Percentiles rank a stretch among this genome's conserved stretches.
These are phyloP conservation scores for Catocala fraxini DNA, from an alignment of 2,888 invertebrate genomes.

Conservation along the genomic window DNA sequence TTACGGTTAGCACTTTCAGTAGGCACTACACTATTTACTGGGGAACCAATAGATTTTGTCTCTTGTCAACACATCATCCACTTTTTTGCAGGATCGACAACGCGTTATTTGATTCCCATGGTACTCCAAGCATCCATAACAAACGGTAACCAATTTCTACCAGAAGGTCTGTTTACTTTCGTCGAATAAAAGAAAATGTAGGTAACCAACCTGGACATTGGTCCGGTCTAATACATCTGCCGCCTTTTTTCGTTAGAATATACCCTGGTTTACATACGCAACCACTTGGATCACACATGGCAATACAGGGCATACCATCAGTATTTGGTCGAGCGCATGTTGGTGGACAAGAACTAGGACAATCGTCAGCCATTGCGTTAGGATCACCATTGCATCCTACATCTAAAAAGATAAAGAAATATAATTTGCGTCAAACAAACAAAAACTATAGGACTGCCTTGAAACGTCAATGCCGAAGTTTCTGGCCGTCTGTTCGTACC, in stretches of 20 bases:
- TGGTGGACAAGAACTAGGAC: constrained; percentile 11
- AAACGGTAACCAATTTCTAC: too few relatives aligned
- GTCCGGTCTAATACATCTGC: constrained; percentile 1
- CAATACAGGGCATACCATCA: constrained; percentile 9
- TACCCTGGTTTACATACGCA: constrained; percentile 23
- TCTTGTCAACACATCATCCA: too few relatives aligned
- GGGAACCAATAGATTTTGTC: too few relatives aligned
- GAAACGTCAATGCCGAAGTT: too few relatives aligned
- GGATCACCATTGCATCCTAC: constrained; percentile 1
- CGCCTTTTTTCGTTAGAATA: background rate
- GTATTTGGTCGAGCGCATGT: constrained; percentile 8
- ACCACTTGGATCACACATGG: constrained; percentile 6
- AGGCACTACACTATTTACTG: too few relatives aligned
- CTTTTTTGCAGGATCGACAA: too few relatives aligned
- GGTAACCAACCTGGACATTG: constrained; percentile 6
- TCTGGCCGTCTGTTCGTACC: too few relatives aligned
- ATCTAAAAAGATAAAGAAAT: background rate
- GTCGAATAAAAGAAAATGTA: background rate
- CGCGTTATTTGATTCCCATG: too few relatives aligned
- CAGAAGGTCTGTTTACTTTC: too few relatives aligned
- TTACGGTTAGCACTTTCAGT: too few relatives aligned
- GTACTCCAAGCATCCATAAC: too few relatives aligned
- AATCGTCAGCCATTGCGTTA: constrained; percentile 2
- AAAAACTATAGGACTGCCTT: too few relatives aligned
- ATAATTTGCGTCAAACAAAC: background rate